These are phyloP conservation scores for Mohoua ochrocephala DNA, from an alignment of 2,113 vertebrate genomes.

Conservation along the genomic window DNA sequence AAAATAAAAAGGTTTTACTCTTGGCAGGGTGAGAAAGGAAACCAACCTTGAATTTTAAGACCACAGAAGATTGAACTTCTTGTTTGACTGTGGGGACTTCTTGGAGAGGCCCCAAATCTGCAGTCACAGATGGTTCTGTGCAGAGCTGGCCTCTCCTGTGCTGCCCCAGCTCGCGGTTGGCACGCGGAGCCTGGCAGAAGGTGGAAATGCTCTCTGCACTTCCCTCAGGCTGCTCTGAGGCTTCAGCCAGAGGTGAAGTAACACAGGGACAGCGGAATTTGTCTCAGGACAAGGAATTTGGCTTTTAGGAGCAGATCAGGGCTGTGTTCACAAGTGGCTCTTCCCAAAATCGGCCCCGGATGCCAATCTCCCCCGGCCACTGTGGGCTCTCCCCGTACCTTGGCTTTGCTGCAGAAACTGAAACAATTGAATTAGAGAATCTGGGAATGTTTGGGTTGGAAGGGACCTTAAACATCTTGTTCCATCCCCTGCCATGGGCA, in stretches of 20 bases:
- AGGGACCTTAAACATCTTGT: accelerated
- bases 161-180: background rate
- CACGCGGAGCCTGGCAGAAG: background rate
- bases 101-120: background rate
- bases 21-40: background rate
- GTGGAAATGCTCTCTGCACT: background rate
- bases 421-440: background rate
- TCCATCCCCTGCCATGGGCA: background rate
- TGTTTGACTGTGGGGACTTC: background rate
- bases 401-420: background rate
- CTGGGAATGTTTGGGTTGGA: background rate
- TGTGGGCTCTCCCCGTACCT: background rate
- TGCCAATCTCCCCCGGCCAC: background rate
- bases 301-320: background rate
- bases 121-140: background rate
- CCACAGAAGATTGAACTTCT: background rate
- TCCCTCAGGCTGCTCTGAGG: background rate
- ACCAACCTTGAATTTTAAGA: background rate
- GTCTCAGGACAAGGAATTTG: background rate
- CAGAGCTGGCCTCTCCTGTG: background rate
- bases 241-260: background rate
- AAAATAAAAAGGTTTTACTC: background rate
- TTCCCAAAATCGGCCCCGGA: background rate
- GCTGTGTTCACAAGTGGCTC: background rate
- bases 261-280: background rate